A percentile compares a stretch with the other conserved stretches of the same genome.
Conservation (phyloP, 2,888 invertebrate genomes). For the Uloborus plumipes region DNA sequence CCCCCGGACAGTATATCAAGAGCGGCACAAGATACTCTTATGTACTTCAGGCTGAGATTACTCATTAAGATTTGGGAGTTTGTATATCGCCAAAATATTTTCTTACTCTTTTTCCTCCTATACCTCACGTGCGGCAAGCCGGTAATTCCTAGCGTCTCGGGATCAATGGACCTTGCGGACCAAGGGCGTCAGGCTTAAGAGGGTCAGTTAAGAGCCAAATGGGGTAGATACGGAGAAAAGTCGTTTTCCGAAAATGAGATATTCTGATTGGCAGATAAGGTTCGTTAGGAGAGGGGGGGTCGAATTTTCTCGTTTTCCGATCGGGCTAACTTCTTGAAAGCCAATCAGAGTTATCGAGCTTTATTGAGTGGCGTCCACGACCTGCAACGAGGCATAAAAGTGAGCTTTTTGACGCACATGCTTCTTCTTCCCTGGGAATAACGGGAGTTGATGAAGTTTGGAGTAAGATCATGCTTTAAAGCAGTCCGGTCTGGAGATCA, state of each 20-base stretch:
- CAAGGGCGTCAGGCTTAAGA: constrained; percentile 16
- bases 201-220: constrained; percentile 57
- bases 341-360: constrained; percentile 59
- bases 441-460: constrained; percentile 8
- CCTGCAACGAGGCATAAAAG: constrained; percentile 43
- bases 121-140: constrained; percentile 21
- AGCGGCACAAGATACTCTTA: no score
- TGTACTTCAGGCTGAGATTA: constrained; percentile 32
- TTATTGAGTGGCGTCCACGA: constrained; percentile 55
- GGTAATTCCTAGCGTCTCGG: constrained; percentile 18
- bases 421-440: constrained; percentile 19
- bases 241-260: constrained; percentile 56
- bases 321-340: constrained; percentile 56
- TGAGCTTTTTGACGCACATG: constrained; percentile 44
- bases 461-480: constrained; percentile 10
- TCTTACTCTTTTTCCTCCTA: constrained; percentile 14
- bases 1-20: no score
- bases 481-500: not conserved
- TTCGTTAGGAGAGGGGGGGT: constrained; percentile 41
- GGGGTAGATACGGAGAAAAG: constrained; percentile 53
- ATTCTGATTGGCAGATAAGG: constrained; percentile 60
- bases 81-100: constrained; percentile 25
- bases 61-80: constrained; percentile 52
- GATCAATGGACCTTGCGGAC: constrained; percentile 46
- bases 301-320: constrained; percentile 55